Base-by-base conservation (phyloP, 2,888 invertebrate genomes). In the Dasysyrphus tricinctus region DNA sequence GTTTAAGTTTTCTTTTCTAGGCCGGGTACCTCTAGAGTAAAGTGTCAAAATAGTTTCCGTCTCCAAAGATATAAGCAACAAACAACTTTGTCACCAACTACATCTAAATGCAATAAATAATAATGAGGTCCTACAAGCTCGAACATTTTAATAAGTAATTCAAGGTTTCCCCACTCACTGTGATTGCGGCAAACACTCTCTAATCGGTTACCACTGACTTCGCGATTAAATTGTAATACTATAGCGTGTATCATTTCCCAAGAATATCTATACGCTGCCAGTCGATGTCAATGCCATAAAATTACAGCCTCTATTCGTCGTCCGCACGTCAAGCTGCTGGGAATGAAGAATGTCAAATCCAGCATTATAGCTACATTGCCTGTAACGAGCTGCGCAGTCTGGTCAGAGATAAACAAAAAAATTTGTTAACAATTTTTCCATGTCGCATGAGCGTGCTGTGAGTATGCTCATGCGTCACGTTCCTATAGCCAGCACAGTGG, bases 91-190 rank as follows among this genome's bases (percentile, higher is more conserved):
- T 81, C 81, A 74, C 59, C 65, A 79, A 65, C 51, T 44, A 16
- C 51, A 77, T 67, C 67, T 61, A 69, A 77, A 63, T 54, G 81
- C 78, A 81, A 86, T 86, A 86, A 86, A 86, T 86, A 86, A 86
- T 81, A 82, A 86, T 86, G 79, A 86, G 86, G 86, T 86, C 86
- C 86, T 82, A 82, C 82, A 82, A 86, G 74, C 82, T 67, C 4
- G 39, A 24, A 51, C 49, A 51, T 47, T 70, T 80, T n/a, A n/a
- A 57, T 72, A 81, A 78, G 19, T 47, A 44, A 75, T 82, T 79
- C 82, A 86, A 86, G 86, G 86, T 82, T 82, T 32, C 86, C 86
- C 86, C 86, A 72, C 81, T 86, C 86, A 82, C 85, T 80, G 16
- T 47, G n/a, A 63, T 54, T 56, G 19, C 54, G 12, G 37, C 37